Conservation (phyloP, 2,113 vertebrate genomes). For the Sisor rabdophorus region DNA sequence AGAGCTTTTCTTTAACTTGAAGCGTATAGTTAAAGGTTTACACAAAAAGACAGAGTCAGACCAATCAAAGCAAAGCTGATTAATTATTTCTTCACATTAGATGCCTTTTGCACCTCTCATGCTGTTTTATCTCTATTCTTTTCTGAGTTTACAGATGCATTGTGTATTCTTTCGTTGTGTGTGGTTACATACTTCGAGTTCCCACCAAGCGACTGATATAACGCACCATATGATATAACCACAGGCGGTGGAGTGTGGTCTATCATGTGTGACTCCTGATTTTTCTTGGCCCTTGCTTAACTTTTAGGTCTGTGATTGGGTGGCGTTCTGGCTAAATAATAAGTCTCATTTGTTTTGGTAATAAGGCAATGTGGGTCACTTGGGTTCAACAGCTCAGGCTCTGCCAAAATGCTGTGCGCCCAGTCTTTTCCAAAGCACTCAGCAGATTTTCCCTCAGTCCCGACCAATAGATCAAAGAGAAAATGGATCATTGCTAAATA, state of each 20-base stretch:
- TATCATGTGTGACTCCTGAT: background rate
- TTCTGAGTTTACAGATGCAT: background rate
- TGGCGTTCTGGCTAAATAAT: conserved; percentile 48
- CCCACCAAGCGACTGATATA: conserved; percentile 20
- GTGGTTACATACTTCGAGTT: conserved; percentile 10
- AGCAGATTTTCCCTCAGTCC: conserved; percentile 63
- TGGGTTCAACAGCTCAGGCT: conserved; percentile 69
- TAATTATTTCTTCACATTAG: background rate
- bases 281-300: conserved; percentile 20
- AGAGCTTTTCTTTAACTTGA: background rate
- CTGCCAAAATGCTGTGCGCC: conserved; percentile 74
- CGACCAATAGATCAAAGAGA: conserved; percentile 64
- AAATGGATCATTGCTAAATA: conserved; percentile 60
- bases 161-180: background rate
- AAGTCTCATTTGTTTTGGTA: conserved; percentile 60
- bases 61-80: background rate
- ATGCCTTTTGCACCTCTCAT: background rate
- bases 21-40: background rate
- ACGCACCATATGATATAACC: conserved; percentile 11
- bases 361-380: conserved; percentile 66
- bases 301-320: conserved; percentile 11
- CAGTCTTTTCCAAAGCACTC: conserved; percentile 67
- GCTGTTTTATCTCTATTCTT: background rate
- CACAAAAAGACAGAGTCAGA: background rate
- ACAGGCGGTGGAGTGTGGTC: conserved; percentile 13